Conservation (phyloP, 2,797 vertebrate species). For the Dermochelys coriacea region DNA sequence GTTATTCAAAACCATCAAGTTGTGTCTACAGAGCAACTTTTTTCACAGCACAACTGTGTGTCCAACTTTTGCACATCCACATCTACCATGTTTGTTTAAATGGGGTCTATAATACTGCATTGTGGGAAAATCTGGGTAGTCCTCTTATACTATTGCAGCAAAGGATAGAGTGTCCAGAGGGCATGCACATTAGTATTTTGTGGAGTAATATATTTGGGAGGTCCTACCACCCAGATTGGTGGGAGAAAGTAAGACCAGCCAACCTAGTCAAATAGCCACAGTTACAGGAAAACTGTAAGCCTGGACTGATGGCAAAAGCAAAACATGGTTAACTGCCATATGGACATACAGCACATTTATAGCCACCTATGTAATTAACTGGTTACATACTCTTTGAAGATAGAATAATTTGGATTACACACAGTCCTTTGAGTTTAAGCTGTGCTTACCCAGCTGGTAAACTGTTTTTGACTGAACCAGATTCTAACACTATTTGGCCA, state of each 20-base stretch:
- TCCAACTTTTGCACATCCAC: not conserved
- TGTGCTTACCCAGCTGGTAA: not conserved
- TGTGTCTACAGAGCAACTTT: not conserved
- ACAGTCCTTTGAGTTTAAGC: not conserved
- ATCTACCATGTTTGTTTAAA: not conserved
- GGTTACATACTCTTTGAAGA: not conserved
- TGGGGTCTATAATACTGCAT: not conserved
- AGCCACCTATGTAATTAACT: not conserved
- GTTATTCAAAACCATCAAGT: not conserved
- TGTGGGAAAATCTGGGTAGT: not conserved
- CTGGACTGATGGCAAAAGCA: not conserved
- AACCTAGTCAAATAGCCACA: not conserved
- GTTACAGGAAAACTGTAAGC: not conserved
- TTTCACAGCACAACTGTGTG: not conserved
- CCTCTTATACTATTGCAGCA: not conserved
- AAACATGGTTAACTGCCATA: not conserved
- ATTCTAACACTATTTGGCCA: not conserved
- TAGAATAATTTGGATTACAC: not conserved
- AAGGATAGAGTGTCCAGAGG: not conserved
- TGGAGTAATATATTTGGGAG: accelerated
- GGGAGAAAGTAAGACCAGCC: not conserved
- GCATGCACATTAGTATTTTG: accelerated
- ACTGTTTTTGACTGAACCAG: not conserved
- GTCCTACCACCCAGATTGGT: not conserved
- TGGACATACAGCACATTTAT: not conserved